Percentiles rank a stretch among this genome's conserved stretches.
Evolutionary conservation across 2,113 vertebrate genomes (phyloP).

Genomic region (Grantiella picta): DNA sequence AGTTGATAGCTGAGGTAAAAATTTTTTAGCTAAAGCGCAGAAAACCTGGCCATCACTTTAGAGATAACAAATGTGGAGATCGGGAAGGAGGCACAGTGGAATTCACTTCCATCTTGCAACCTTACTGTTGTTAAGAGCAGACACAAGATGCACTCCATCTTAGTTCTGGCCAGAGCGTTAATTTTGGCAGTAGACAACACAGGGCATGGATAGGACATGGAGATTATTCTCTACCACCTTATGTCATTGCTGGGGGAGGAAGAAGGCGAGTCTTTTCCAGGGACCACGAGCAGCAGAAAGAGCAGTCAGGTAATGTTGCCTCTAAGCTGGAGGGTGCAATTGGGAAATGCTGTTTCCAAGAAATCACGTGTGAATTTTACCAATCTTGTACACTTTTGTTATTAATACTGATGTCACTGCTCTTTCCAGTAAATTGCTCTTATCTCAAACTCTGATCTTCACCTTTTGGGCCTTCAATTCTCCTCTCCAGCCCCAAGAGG

Average conservation of each 20-base stretch:
- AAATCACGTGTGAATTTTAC: not conserved
- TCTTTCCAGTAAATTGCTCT: not conserved
- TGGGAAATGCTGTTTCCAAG: rapidly evolving
- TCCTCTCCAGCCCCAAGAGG: not conserved
- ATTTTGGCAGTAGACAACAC: not conserved
- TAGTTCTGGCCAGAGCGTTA: not conserved
- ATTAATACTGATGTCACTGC: not conserved
- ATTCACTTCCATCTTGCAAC: not conserved
- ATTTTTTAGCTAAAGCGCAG: not conserved
- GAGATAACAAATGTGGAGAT: not conserved
- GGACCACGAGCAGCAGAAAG: not conserved
- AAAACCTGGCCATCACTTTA: not conserved
- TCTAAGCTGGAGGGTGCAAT: not conserved
- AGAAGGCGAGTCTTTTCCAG: not conserved
- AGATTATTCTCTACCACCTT: not conserved
- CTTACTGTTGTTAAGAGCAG: not conserved
- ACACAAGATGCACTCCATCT: not conserved
- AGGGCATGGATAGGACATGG: not conserved
- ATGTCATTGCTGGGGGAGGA: not conserved
- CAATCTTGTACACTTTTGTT: not conserved
- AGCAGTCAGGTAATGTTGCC: not conserved
- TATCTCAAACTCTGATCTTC: not conserved
- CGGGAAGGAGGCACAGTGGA: not conserved
- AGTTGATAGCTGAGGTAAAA: not conserved
- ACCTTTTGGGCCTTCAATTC: not conserved